These are phyloP conservation scores for Phrynocephalus guinanensis DNA, from an alignment of 2,797 vertebrate species.

Conservation along the genomic window DNA sequence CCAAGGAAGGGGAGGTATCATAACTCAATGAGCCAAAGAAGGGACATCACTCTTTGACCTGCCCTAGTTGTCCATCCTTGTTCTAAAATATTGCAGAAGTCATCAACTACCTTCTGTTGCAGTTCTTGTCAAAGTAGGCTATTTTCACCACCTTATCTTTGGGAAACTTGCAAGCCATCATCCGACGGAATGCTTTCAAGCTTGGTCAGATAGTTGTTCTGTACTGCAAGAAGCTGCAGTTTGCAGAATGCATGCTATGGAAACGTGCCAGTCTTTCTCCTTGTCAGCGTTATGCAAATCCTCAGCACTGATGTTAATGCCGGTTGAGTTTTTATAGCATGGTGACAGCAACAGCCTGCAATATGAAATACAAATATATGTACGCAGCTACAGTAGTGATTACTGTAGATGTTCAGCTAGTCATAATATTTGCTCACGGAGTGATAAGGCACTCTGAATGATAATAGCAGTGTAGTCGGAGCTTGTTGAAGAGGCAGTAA, in stretches of 20 bases:
- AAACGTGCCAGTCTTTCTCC: constrained; percentile 49
- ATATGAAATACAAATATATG: constrained; percentile 68
- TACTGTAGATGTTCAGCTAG: constrained; percentile 62
- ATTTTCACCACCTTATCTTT: neutral
- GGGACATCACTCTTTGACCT: neutral
- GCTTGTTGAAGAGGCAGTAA: constrained; percentile 66
- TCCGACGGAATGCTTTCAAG: constrained; percentile 44
- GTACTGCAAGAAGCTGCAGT: constrained; percentile 10
- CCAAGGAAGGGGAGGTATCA: neutral
- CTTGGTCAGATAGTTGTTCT: constrained; percentile 44
- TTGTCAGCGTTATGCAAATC: constrained; percentile 69
- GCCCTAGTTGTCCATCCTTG: no score
- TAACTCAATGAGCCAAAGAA: neutral
- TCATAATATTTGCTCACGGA: constrained; percentile 69
- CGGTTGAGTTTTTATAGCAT: constrained; percentile 66
- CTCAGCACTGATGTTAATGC: constrained; percentile 50
- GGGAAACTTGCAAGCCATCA: constrained; percentile 2
- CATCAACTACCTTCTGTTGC: neutral
- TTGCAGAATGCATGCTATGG: neutral
- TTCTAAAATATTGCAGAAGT: neutral
- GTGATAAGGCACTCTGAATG: constrained; percentile 70
- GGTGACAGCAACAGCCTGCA: constrained; percentile 73
- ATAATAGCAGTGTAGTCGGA: constrained; percentile 57
- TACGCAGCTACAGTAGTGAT: constrained; percentile 62
- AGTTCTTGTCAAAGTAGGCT: neutral